phyloP scores from a whole-genome alignment of 1,140 invertebrate genomes.

The Drosophila lacertosa region DNA sequence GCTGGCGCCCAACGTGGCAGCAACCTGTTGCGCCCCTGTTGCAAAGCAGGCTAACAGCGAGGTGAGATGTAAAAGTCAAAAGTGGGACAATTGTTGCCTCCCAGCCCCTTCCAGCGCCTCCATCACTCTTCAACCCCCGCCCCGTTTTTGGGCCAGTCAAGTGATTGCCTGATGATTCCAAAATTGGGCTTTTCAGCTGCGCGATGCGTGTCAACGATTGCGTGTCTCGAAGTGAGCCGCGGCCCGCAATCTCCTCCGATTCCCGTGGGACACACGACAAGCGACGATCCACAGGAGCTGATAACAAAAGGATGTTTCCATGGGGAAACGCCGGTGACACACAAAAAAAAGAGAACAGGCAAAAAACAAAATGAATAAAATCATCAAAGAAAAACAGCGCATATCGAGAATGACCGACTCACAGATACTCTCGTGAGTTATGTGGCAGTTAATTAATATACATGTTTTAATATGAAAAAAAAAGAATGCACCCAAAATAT shows the following conservation, averaged over 20 bases:
- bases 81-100: constrained; percentile 18
- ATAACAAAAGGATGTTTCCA: constrained; percentile 63
- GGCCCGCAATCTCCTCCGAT: constrained; percentile 3
- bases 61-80: constrained; percentile 9
- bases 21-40: constrained; percentile 29
- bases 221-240: no score
- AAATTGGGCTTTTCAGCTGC: constrained; percentile 39
- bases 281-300: constrained; percentile 58
- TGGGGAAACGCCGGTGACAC: background rate
- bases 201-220: constrained; percentile 33
- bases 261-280: background rate
- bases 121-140: no score
- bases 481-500: no score
- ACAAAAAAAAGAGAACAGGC: constrained; percentile 46
- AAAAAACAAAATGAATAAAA: constrained; percentile 25
- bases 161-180: constrained; percentile 11
- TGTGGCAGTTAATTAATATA: no score
- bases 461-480: no score
- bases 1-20: background rate
- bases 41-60: background rate
- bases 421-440: no score
- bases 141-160: no score
- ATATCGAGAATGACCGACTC: no score
- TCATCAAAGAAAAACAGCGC: no score
- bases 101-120: no score